phyloP scores from a whole-genome alignment of 2,888 invertebrate species.

The Apodemia hepburni region DNA sequence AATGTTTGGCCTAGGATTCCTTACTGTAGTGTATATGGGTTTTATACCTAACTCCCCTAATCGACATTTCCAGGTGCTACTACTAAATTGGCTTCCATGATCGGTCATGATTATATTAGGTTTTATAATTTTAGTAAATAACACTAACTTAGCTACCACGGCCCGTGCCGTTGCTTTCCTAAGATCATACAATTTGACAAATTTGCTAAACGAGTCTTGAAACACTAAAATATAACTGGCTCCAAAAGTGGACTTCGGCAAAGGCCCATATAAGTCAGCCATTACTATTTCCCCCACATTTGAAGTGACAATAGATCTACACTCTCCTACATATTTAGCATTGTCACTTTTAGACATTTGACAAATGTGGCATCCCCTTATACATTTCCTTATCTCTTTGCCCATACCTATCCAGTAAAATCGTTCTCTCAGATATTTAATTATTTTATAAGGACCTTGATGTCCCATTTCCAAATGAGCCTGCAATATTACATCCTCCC shows the following conservation, averaged over 20 bases:
- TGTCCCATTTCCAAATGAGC: conserved; percentile 34
- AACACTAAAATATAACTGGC: conserved; percentile 24
- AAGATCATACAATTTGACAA: conserved; percentile 15
- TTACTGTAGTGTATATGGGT: conserved; percentile 28
- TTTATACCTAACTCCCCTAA: conserved; percentile 21
- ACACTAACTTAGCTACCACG: conserved; percentile 20
- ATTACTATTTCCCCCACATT: conserved; percentile 32
- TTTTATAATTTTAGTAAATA: conserved; percentile 25
- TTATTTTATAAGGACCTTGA: conserved; percentile 31
- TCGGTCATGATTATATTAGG: conserved; percentile 28
- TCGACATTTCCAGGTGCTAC: conserved; percentile 17
- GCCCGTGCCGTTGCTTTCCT: conserved; percentile 19
- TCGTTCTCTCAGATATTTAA: conserved; percentile 30
- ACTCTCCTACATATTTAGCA: conserved; percentile 25
- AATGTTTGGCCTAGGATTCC: conserved; percentile 33
- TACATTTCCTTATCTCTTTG: conserved; percentile 20
- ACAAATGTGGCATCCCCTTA: conserved; percentile 31
- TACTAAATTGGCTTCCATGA: conserved; percentile 29
- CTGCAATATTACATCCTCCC: conserved; percentile 22
- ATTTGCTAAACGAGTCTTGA: conserved; percentile 21
- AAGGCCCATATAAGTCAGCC: conserved; percentile 32
- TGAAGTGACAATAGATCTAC: conserved; percentile 27
- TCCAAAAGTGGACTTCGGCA: conserved; percentile 29
- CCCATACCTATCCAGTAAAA: conserved; percentile 31
- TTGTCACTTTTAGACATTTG: conserved; percentile 29